Evolutionary conservation across 2,888 invertebrate species (phyloP).

Genomic region (Melanargia galathea): DNA sequence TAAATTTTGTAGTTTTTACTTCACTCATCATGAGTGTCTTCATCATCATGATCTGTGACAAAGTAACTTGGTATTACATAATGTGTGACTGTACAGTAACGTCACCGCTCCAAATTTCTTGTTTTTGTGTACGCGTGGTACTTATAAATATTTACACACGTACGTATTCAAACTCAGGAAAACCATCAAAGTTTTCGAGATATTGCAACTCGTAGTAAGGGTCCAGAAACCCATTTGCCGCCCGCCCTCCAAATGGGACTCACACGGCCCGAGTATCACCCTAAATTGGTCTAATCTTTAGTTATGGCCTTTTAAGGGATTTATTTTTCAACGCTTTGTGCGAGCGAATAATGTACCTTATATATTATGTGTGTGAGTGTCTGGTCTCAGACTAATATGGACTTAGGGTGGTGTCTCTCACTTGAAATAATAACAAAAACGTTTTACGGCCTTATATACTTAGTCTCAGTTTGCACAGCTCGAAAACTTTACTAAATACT

Average conservation of each 20-base stretch:
- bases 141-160: too few species aligned
- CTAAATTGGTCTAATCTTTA: constrained; percentile 43
- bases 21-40: too few species aligned
- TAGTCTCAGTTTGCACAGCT: too few species aligned
- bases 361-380: constrained; percentile 1
- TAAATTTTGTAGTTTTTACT: too few species aligned
- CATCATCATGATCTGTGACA: too few species aligned
- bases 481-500: too few species aligned
- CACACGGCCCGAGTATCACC: constrained; percentile 39
- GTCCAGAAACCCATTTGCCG: constrained; percentile 38
- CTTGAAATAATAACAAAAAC: not conserved
- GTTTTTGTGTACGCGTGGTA: too few species aligned
- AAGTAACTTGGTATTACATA: too few species aligned
- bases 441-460: too few species aligned
- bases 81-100: too few species aligned
- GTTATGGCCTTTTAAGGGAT: constrained; percentile 40
- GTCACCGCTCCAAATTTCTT: too few species aligned
- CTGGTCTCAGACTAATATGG: not conserved
- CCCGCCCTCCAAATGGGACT: constrained; percentile 39
- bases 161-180: not conserved
- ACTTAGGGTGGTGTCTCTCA: too few species aligned
- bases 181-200: not conserved
- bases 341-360: not conserved
- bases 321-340: constrained; percentile 33
- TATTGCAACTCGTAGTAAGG: not conserved